Evolutionary conservation across 1,140 invertebrate genomes (phyloP).

Genomic region (Lepidotrigona ventralis): DNA sequence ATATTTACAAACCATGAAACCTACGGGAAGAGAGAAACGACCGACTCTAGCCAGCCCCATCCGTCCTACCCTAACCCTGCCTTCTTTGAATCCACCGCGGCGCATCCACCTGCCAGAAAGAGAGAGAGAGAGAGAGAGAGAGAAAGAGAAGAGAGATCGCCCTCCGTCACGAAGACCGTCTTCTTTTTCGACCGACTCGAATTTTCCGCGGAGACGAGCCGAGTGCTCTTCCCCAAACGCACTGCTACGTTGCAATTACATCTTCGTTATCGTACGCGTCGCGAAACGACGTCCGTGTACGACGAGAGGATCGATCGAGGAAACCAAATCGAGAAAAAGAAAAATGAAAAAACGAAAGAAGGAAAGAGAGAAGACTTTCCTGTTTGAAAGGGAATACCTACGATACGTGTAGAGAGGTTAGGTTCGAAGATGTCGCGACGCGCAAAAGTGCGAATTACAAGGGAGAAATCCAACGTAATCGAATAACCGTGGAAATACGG

Average conservation of each 20-base stretch:
- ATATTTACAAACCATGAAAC: conserved; percentile 71
- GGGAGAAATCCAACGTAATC: not conserved
- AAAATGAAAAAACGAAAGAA: no score
- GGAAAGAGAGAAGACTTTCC: not conserved
- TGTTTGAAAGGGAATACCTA: not conserved
- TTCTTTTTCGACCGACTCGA: conserved; percentile 48
- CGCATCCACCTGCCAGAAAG: conserved; percentile 43
- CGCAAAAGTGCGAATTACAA: not conserved
- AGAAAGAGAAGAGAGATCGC: not conserved
- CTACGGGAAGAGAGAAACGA: conserved; percentile 45
- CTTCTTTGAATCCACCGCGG: not conserved
- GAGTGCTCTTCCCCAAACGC: not conserved
- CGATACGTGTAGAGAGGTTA: not conserved
- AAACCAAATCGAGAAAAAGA: not conserved
- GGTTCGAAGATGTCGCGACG: not conserved
- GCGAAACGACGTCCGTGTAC: not conserved
- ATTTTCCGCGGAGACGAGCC: conserved; percentile 45
- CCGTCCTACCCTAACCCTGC: conserved; percentile 21
- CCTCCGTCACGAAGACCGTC: conserved; percentile 13
- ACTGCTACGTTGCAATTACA: not conserved
- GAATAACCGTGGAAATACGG: no score
- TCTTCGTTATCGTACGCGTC: not conserved
- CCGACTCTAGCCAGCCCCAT: conserved; percentile 25
- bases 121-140: not conserved
- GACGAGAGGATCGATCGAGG: not conserved